Evolutionary conservation across 2,888 invertebrate species (phyloP), one percentile per base, ranked within the genome.

Genomic region (Drosophila nr. medialis): DNA sequence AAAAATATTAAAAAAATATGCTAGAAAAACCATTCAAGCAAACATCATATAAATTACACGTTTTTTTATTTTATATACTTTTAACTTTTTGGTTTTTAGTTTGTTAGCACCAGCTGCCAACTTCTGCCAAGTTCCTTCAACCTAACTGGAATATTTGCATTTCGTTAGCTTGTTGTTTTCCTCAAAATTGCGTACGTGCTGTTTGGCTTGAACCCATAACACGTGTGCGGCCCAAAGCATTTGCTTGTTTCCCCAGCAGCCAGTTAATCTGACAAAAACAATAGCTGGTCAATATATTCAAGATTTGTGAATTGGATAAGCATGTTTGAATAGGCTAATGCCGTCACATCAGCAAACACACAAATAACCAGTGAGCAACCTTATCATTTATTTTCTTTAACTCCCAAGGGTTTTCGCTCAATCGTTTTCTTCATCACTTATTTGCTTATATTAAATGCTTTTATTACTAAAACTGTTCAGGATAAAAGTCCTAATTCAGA

Each of bases 1-100:
- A 48, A 42, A 76, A 56, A 60, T 59, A 75, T 70, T 60, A 61
- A 59, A 62, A 62, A 48, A 54, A 34, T 36, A 50, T 36, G 61
- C 71, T 64, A n/a, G 49, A 64, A 72, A 42, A 13, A 24, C 45
- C 27, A 71, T 55, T 54, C 70, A 49, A 63, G 69, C 71, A 58
- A 63, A 32, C 48, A 18, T 36, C 49, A 70, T 72, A 59, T 18
- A 45, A 64, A 53, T 18, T 13, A 29, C 2, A 21, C 29, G 40
- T 18, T 50, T 70, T 69, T 69, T 55, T 13, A 15, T 53, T 62
- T 72, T 21, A 34, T 45, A 63, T 38, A 27, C 24, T 6, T 45
- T 60, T 38, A 8, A 42, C 21, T 6, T 13, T 24, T 29, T n/a
- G 30, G 21, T 59, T 27, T 59, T 32, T 55, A 11, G 38, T 42